These are phyloP conservation scores for Lanius ludovicianus DNA, from an alignment of 2,113 vertebrate species.

Conservation along the genomic window DNA sequence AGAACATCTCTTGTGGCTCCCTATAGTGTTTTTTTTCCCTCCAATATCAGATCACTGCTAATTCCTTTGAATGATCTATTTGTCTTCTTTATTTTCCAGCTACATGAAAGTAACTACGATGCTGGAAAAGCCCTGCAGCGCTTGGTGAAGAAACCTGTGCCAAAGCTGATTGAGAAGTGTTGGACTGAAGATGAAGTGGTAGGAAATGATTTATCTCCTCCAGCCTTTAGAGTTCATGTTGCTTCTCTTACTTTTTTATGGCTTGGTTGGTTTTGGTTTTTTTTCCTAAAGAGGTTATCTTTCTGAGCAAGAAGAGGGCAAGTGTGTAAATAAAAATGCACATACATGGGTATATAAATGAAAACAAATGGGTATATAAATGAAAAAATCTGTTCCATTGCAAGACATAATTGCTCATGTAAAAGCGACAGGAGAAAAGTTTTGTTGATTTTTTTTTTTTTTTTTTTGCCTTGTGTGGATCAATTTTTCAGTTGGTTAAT, in stretches of 20 bases:
- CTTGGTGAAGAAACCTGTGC: conserved; percentile 96
- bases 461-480: neutral
- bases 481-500: neutral
- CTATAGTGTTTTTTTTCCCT: neutral
- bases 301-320: neutral
- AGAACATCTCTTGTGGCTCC: neutral
- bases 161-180: conserved; percentile 97
- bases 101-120: conserved; percentile 96
- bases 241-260: neutral
- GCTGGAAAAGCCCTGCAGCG: conserved; percentile 97
- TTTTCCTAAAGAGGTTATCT: neutral
- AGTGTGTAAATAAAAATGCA: neutral
- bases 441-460: neutral
- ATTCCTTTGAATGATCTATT: neutral
- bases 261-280: no score
- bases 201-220: conserved; percentile 52
- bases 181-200: conserved; percentile 99
- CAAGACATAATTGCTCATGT: neutral
- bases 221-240: neutral
- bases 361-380: neutral
- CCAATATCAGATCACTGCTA: neutral
- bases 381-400: neutral
- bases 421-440: neutral
- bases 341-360: neutral
- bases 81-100: conserved; percentile 73